phyloP scores from a whole-genome alignment of 1,140 invertebrate genomes.

The Yoshiicerus persimilis region DNA sequence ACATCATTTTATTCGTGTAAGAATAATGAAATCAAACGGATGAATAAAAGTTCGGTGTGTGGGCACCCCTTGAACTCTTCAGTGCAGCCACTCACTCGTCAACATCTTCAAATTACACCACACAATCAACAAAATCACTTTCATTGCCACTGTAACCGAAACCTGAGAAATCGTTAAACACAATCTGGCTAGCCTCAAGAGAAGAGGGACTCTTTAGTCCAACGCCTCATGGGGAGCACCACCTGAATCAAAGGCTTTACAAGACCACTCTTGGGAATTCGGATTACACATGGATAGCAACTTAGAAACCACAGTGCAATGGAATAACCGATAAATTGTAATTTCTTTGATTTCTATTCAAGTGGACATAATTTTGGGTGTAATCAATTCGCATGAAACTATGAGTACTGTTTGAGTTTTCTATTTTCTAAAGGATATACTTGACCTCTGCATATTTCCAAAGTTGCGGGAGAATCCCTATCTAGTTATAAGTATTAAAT shows the following conservation, averaged over 20 bases:
- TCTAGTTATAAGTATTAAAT: too few species aligned
- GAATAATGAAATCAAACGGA: background rate
- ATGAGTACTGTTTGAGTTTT: background rate
- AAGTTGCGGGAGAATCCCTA: too few species aligned
- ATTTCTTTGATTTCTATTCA: background rate
- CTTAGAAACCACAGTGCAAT: background rate
- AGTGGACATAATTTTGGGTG: background rate
- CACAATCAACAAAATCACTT: background rate
- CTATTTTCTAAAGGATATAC: background rate
- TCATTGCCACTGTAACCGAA: slow-evolving; percentile 6
- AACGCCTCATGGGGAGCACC: background rate
- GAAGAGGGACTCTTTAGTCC: background rate
- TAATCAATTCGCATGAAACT: background rate
- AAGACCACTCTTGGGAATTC: background rate
- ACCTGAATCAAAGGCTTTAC: background rate
- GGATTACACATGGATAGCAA: background rate
- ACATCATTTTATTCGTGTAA: background rate
- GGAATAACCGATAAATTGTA: background rate
- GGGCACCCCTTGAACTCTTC: background rate
- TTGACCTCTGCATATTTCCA: background rate
- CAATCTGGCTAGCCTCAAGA: too few species aligned
- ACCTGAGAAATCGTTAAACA: background rate
- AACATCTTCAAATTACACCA: background rate
- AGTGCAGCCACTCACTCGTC: background rate
- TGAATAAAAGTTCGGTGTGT: background rate